These are phyloP conservation scores for Melanotaenia parkinsoni DNA, from an alignment of 2,797 vertebrate genomes.

Conservation along the genomic window DNA sequence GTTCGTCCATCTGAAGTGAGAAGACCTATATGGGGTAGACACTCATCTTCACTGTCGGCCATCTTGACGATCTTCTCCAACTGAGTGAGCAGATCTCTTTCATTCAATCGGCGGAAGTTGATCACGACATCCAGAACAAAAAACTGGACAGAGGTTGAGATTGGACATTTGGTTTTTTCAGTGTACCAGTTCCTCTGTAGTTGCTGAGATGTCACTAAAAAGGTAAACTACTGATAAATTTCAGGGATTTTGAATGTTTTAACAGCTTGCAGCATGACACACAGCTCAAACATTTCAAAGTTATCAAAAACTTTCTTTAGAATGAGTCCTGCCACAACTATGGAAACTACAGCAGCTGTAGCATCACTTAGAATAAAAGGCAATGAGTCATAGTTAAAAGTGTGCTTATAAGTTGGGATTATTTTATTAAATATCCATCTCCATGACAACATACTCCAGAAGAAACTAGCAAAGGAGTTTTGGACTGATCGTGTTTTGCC, in stretches of 20 bases:
- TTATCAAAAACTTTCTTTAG: background rate
- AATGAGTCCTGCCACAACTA: background rate
- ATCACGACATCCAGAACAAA: slow-evolving; percentile 98
- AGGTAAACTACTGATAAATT: background rate
- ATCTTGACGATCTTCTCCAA: slow-evolving; percentile 92
- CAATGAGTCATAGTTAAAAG: too few species aligned
- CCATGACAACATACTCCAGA: background rate
- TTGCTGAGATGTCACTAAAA: background rate
- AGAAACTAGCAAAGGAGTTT: background rate
- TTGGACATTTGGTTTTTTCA: slow-evolving; percentile 17
- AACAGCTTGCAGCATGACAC: background rate
- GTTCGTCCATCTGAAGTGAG: slow-evolving; percentile 93
- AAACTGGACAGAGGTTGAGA: slow-evolving; percentile 85
- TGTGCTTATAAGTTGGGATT: too few species aligned
- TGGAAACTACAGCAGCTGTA: too few species aligned
- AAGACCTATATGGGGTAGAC: slow-evolving; percentile 90
- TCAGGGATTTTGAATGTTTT: background rate
- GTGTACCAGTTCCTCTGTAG: background rate
- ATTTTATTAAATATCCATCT: background rate
- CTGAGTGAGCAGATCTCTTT: slow-evolving; percentile 95
- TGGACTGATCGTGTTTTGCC: background rate
- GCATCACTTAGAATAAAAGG: background rate
- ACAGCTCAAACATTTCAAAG: background rate
- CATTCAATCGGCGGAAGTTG: slow-evolving; percentile 94
- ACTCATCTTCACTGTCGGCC: slow-evolving; percentile 90